Conservation (phyloP, 2,113 vertebrate species). For the Candoia aspera region DNA sequence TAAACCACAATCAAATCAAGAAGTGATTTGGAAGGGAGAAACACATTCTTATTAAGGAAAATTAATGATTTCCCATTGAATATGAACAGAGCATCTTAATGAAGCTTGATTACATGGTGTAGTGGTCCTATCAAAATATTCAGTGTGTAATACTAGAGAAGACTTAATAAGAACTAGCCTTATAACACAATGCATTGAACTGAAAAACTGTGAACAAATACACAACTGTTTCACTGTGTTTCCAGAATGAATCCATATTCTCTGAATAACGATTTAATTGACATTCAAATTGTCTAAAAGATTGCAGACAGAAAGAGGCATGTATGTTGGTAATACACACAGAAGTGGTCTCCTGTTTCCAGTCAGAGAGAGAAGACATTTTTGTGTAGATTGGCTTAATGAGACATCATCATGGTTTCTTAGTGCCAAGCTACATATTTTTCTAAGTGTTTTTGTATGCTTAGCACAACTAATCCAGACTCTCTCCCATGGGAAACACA, state of each 20-base stretch:
- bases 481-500: not conserved
- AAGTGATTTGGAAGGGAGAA: not conserved
- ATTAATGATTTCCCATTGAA: not conserved
- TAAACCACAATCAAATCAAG: not conserved
- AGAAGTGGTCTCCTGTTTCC: not conserved
- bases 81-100: not conserved
- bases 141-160: not conserved
- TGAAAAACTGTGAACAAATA: not conserved
- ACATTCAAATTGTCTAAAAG: not conserved
- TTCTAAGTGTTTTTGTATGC: not conserved
- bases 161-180: not conserved
- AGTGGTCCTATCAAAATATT: not conserved
- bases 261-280: not conserved
- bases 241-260: not conserved
- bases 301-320: not conserved
- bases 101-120: not conserved
- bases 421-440: not conserved
- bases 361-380: not conserved
- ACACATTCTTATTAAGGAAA: not conserved
- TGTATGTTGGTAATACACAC: not conserved
- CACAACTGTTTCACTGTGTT: not conserved
- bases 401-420: not conserved
- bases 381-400: not conserved
- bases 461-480: not conserved
- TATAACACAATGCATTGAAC: not conserved